Evolutionary conservation across 2,113 vertebrate species (phyloP).

Genomic region (Scopus umbretta): DNA sequence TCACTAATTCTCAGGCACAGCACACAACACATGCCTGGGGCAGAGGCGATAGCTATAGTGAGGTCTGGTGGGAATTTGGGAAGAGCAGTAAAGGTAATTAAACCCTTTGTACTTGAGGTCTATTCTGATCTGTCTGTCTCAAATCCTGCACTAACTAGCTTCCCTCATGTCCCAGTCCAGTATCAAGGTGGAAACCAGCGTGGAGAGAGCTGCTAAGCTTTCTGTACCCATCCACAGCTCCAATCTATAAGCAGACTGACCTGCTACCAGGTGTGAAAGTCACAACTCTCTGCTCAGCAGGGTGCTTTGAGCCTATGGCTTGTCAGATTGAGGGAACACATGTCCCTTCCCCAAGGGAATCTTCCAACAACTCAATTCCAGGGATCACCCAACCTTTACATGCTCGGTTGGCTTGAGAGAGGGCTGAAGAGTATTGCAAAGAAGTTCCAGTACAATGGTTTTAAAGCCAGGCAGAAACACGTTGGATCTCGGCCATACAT

Average conservation of each 20-base stretch:
- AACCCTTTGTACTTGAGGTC: fast-evolving
- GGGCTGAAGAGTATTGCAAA: neutral
- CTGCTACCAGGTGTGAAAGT: neutral
- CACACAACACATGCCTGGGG: neutral
- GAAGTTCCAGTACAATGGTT: neutral
- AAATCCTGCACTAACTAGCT: neutral
- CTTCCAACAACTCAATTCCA: neutral
- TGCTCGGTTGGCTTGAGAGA: neutral
- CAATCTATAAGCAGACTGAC: neutral
- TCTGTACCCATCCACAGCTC: neutral
- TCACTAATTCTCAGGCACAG: neutral
- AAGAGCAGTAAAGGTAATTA: neutral
- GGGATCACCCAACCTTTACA: neutral
- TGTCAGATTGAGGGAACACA: neutral
- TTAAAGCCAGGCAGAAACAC: neutral
- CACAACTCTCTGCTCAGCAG: neutral
- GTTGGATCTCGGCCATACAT: slow-evolving; percentile 11
- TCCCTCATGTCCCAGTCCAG: neutral
- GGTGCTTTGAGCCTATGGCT: neutral
- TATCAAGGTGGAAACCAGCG: neutral
- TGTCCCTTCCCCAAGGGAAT: neutral
- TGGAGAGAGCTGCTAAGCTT: neutral
- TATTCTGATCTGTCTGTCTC: neutral
- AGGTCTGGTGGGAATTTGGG: neutral
- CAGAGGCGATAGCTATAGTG: fast-evolving